phyloP scores from a whole-genome alignment of 2,888 invertebrate species.

The Drosophila gaucha region DNA sequence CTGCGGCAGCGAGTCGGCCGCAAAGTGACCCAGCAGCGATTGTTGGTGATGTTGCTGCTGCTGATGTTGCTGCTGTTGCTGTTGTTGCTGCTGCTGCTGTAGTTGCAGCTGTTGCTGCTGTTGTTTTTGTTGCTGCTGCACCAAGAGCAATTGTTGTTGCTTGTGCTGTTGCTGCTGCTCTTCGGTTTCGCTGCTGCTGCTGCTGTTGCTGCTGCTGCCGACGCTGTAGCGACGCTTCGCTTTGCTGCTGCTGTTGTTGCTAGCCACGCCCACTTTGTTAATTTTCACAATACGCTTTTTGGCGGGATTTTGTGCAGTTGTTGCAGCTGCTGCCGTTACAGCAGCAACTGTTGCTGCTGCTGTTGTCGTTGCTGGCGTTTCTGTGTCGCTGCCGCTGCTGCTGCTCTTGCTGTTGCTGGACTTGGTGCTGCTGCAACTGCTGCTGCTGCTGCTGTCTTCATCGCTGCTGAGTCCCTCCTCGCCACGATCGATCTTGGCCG shows the following conservation, averaged over 20 bases:
- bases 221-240: conserved; percentile 32
- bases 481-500: not conserved
- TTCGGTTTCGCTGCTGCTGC: conserved; percentile 45
- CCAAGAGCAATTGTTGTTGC: conserved; percentile 39
- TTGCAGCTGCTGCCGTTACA: conserved; percentile 2
- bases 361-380: conserved; percentile 27
- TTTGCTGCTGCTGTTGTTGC: conserved; percentile 66
- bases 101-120: conserved; percentile 37
- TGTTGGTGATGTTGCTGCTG: conserved; percentile 34
- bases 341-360: conserved; percentile 24
- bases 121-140: conserved; percentile 67
- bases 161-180: conserved; percentile 34
- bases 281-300: conserved; percentile 54
- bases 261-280: conserved; percentile 34
- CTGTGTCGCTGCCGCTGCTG: conserved; percentile 13
- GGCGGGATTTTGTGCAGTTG: conserved; percentile 30
- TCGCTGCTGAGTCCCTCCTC: conserved; percentile 37
- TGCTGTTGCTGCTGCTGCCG: conserved; percentile 45
- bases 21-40: conserved; percentile 25
- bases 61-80: conserved; percentile 42
- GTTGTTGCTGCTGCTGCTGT: conserved; percentile 18
- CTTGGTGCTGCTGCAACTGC: conserved; percentile 42
- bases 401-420: conserved; percentile 35
- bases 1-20: conserved; percentile 12
- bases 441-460: conserved; percentile 61